Evolutionary conservation across 1,140 invertebrate species (phyloP).

Genomic region (Dreissena rostriformis): DNA sequence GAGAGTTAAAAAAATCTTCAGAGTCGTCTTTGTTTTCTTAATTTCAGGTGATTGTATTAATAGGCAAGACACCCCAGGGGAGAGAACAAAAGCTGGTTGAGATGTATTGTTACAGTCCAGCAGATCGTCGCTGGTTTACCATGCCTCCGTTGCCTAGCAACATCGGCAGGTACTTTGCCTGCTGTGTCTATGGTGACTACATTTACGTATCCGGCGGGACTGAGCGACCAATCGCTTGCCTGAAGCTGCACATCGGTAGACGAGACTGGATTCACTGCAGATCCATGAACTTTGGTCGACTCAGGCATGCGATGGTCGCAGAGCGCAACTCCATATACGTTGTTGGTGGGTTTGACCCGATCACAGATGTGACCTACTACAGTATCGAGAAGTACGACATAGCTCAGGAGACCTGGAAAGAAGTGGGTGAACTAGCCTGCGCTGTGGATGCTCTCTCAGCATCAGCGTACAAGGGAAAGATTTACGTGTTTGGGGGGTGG

Average conservation of each 20-base stretch:
- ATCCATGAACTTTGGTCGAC: conserved; percentile 65
- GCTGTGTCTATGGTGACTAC: conserved; percentile 69
- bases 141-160: conserved; percentile 65
- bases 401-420: conserved; percentile 64
- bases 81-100: conserved; percentile 67
- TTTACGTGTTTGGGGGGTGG: conserved; percentile 69
- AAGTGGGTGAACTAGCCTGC: conserved; percentile 60
- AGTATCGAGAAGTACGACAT: conserved; percentile 63
- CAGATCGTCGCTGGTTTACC: conserved; percentile 62
- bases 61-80: conserved; percentile 66
- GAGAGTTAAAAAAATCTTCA: too few relatives aligned
- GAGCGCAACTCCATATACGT: conserved; percentile 66
- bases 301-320: conserved; percentile 68
- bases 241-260: conserved; percentile 55
- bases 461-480: conserved; percentile 63
- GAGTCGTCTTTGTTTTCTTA: too few relatives aligned
- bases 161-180: conserved; percentile 68
- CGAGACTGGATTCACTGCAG: conserved; percentile 65
- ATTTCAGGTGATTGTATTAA: conserved; percentile 65
- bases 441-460: conserved; percentile 68
- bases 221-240: conserved; percentile 59
- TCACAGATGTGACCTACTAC: conserved; percentile 57
- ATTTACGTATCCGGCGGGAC: conserved; percentile 71
- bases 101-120: conserved; percentile 65
- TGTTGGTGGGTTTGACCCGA: conserved; percentile 68